Evolutionary conservation across 2,888 invertebrate genomes (phyloP), one percentile per base, ranked within the genome.

Genomic region (Onchidella celtica): DNA sequence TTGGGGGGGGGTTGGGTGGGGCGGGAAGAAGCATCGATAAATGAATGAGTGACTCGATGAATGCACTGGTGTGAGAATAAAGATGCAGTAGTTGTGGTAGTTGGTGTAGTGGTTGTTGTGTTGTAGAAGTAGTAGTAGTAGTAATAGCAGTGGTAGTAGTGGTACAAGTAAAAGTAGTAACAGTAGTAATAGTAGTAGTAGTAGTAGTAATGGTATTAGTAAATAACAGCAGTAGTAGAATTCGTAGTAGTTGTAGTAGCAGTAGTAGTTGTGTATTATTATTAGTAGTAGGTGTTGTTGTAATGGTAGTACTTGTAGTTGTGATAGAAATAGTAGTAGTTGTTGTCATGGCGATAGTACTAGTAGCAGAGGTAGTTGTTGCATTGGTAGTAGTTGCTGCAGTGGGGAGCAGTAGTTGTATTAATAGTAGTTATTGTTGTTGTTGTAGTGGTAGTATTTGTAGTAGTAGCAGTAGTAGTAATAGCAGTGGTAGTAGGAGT

Each of bases 151-250:
- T 34, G 34, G 17, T 24, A 29, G 17, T 36, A n/a, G n/a, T n/a
- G n/a, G n/a, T n/a, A n/a, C n/a, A n/a, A n/a, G n/a, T n/a, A n/a
- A n/a, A n/a, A n/a, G 63, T 36, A 63, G 63, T 9, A 17, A 27
- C n/a, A 75, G 75, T 34, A 36, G 75, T 29, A 63, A 63, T 32
- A 63, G 75, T 61, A 36, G 75, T 32, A 63, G 75, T 61, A 63
- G 75, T 32, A 63, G 75, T 59, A 63, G 63, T 21, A 63, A 63
- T 59, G 34, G 75, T 32, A 21, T 29, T 34, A 29, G 24, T 36
- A 21, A 17, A 75, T 36, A 61, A 63, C n/a, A 63, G 75, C n/a
- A 63, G 75, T 32, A 63, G 75, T 61, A 75, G n/a, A n/a, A n/a
- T n/a, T n/a, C n/a, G n/a, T n/a, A n/a, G n/a, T n/a, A n/a, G n/a